Conservation (phyloP, 2,797 vertebrate species). For the Spinus pinus region DNA sequence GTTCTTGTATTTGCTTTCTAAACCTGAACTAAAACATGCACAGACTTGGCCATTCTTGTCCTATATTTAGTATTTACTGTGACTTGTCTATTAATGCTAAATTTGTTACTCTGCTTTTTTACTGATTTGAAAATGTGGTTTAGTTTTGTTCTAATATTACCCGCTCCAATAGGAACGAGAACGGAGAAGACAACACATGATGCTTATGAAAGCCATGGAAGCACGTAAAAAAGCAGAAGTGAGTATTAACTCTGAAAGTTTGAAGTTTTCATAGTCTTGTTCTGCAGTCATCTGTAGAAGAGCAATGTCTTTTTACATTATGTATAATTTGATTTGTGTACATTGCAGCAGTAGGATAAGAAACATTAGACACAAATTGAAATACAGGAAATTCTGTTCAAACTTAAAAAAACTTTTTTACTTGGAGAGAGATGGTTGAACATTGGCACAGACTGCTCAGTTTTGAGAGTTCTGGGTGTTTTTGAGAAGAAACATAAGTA, state of each 20-base stretch:
- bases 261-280: not conserved
- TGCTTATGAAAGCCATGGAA: constrained; percentile 95
- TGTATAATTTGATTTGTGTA: not conserved
- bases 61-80: constrained; percentile 82
- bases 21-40: constrained; percentile 85
- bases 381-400: not conserved
- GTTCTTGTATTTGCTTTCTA: constrained; percentile 86
- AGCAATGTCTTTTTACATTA: not conserved
- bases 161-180: constrained; percentile 89
- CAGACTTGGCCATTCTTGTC: constrained; percentile 83
- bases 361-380: not conserved
- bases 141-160: constrained; percentile 73
- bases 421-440: not conserved
- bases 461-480: not conserved
- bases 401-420: not conserved
- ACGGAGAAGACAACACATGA: constrained; percentile 90
- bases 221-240: constrained; percentile 95
- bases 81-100: constrained; percentile 84
- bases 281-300: not conserved
- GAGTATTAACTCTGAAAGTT: constrained; percentile 50
- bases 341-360: not conserved
- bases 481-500: not conserved
- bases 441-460: not conserved
- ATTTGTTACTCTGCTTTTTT: constrained; percentile 76
- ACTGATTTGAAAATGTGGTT: constrained; percentile 4